A percentile compares a stretch with the other conserved stretches of the same genome.
These are phyloP conservation scores for Epizoanthus rinbou DNA, from an alignment of 92 coral and sea anemone genomes.

Conservation along the genomic window DNA sequence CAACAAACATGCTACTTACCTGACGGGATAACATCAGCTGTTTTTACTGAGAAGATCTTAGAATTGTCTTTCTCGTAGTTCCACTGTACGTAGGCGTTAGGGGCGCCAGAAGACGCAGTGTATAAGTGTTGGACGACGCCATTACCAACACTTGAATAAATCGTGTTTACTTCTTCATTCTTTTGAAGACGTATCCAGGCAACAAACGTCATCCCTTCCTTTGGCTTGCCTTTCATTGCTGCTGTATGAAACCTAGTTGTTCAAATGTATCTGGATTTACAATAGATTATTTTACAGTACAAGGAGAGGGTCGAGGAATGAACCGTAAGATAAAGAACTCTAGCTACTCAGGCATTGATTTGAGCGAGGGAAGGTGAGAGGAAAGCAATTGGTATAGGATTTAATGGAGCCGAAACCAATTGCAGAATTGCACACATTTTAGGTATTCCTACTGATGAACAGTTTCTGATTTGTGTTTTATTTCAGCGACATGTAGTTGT, in stretches of 20 bases:
- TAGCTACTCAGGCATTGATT: too few relatives aligned
- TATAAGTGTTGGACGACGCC: constrained; percentile 51
- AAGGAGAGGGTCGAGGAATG: background rate
- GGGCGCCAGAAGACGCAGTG: constrained; percentile 37
- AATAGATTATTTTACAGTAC: background rate
- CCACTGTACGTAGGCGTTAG: constrained; percentile 58
- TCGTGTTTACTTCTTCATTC: constrained; percentile 51
- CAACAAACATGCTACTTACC: constrained; percentile 45
- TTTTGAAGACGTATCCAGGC: constrained; percentile 68
- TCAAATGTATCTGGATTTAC: background rate
- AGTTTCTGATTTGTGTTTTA: too few relatives aligned
- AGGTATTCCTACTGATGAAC: too few relatives aligned
- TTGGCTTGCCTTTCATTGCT: constrained; percentile 25
- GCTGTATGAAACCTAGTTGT: constrained; percentile 6
- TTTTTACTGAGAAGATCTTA: constrained; percentile 41
- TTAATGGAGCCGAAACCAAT: too few relatives aligned
- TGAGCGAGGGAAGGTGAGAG: too few relatives aligned
- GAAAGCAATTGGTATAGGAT: too few relatives aligned
- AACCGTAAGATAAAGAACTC: too few relatives aligned
- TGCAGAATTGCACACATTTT: too few relatives aligned
- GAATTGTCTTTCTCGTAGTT: constrained; percentile 25
- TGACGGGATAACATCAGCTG: constrained; percentile 53
- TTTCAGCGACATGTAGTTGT: too few relatives aligned
- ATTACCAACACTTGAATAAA: constrained; percentile 60
- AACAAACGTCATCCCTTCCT: constrained; percentile 58